Evolutionary conservation across 2,113 vertebrate genomes (phyloP), one percentile per base, ranked within the genome.

Genomic region (Eulemur rufifrons): DNA sequence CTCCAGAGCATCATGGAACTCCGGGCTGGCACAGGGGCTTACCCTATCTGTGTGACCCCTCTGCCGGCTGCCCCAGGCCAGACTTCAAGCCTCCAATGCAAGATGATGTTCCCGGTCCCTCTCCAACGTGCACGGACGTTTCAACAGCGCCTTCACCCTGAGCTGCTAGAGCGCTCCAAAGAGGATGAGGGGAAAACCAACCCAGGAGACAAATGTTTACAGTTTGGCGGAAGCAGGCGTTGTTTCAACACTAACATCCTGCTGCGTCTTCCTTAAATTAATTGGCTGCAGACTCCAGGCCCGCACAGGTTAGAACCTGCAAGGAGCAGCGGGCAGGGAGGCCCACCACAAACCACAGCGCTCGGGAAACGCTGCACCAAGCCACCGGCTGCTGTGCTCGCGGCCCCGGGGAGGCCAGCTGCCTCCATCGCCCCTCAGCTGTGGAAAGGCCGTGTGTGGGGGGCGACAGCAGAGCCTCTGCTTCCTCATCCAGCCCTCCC

Each of bases 91-190:
- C 52, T 73, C 80, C 42, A 20, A 73, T 0, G 25, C 14, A 27
- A 80, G 42, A 52, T 9, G 54, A 34, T 15, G 45, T 21, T 27
- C 42, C 10, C 4, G 4, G 20, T 34, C 27, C 47, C 5, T 74
- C 54, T 52, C 64, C 11, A 39, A 18, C 0, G 1, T 9, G 39
- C 56, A 78, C 0, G 1, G 13, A 45, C 0, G 9, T 12, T 34
- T 56, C 15, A 18, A 63, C 11, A 52, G 32, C 0, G 0, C 32
- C 37, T 59, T 47, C 1, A 12, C 18, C 56, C 71, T 13, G 50
- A 63, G 32, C n/a, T 56, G 68, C 39, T 10, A 18, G 69, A 56
- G 34, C 2, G 29, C 34, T 83, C 66, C 1, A 3, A 76, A 14
- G 32, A 56, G 52, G 42, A 86, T 5, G 2, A 83, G 39, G 34